phyloP scores from a whole-genome alignment of 2,113 vertebrate species.

The Gambusia affinis region DNA sequence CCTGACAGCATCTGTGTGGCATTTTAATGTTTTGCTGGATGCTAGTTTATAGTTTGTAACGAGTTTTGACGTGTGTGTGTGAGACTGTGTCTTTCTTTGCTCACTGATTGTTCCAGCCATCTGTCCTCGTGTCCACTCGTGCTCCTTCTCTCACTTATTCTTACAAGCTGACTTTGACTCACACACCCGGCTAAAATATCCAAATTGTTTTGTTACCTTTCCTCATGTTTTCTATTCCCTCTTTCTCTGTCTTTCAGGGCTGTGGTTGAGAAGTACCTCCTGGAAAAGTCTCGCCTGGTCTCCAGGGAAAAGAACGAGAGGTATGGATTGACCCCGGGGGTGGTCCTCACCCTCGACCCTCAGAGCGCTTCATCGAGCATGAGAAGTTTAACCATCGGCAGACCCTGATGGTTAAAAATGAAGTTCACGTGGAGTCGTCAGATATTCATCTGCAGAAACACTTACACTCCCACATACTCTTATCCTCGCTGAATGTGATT shows the following conservation, averaged over 20 bases:
- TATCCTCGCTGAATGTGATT: neutral
- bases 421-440: slow-evolving; percentile 24
- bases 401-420: slow-evolving; percentile 31
- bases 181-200: slow-evolving; percentile 30
- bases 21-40: slow-evolving; percentile 6
- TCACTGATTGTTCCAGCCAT: slow-evolving; percentile 58
- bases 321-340: slow-evolving; percentile 66
- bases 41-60: slow-evolving; percentile 4
- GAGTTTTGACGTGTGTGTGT: slow-evolving; percentile 1
- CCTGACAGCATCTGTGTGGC: slow-evolving; percentile 19
- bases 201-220: slow-evolving; percentile 52
- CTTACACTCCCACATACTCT: neutral
- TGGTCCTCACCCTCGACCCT: slow-evolving; percentile 29
- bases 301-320: slow-evolving; percentile 97
- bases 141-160: slow-evolving; percentile 31
- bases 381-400: neutral
- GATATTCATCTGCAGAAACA: slow-evolving; percentile 7
- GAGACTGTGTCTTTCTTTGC: slow-evolving; percentile 37
- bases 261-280: slow-evolving; percentile 97
- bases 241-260: slow-evolving; percentile 77
- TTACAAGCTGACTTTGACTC: slow-evolving; percentile 47
- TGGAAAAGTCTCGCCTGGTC: slow-evolving; percentile 97
- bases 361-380: slow-evolving; percentile 28
- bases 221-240: neutral
- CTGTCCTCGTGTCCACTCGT: slow-evolving; percentile 43